phyloP scores from a whole-genome alignment of 2,797 vertebrate genomes.

The Chelonia mydas region DNA sequence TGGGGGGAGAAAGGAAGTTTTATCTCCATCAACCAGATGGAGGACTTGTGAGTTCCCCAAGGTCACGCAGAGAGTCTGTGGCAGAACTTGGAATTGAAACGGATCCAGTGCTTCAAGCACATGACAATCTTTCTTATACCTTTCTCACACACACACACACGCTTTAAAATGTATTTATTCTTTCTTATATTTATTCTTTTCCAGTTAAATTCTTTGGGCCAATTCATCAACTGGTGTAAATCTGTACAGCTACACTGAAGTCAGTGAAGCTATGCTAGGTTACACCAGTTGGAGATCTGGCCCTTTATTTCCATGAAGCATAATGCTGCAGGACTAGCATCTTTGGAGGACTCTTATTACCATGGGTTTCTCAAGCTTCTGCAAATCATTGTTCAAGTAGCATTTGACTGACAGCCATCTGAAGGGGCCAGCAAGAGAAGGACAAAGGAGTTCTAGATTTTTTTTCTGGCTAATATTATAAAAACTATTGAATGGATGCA shows the following conservation, averaged over 20 bases:
- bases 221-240: neutral
- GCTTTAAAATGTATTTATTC: too few relatives aligned
- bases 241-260: rapidly evolving
- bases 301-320: neutral
- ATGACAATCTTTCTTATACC: rapidly evolving
- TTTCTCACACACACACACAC: neutral
- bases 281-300: rapidly evolving
- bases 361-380: neutral
- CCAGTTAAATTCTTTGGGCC: rapidly evolving
- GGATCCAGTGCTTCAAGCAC: neutral
- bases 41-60: neutral
- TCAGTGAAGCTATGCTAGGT: rapidly evolving
- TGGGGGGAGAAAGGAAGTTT: neutral
- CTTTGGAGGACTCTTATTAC: neutral
- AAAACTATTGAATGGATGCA: neutral
- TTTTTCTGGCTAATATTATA: neutral
- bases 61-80: neutral
- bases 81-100: neutral
- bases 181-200: neutral
- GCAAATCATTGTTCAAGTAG: neutral
- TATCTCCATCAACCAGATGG: neutral
- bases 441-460: neutral
- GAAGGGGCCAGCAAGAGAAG: neutral
- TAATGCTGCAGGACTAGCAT: neutral
- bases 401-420: neutral